Percentiles rank a stretch among this genome's conserved stretches.
phyloP scores from a whole-genome alignment of 2,888 invertebrate species.

The Athripsodes cinereus region DNA sequence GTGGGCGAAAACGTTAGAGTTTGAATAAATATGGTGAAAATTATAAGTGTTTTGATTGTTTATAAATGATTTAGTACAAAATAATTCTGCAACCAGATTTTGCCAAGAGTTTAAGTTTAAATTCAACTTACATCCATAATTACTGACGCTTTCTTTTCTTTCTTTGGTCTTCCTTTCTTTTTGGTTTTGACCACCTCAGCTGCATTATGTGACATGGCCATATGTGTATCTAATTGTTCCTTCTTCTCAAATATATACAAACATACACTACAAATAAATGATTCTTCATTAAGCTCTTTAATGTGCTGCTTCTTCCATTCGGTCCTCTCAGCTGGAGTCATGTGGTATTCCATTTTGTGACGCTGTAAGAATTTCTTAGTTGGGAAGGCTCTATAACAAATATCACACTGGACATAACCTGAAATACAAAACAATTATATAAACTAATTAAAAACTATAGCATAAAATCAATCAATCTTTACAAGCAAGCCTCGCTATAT shows the following conservation, averaged over 20 bases:
- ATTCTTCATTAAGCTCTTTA: background rate
- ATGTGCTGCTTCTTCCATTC: background rate
- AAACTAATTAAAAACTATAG: no score
- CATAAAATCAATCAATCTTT: no score
- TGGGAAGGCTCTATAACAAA: conserved; percentile 17
- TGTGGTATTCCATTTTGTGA: conserved; percentile 11
- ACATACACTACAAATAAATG: background rate
- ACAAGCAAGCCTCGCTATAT: no score
- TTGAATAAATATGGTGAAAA: no score
- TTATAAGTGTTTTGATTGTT: no score
- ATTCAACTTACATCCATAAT: no score
- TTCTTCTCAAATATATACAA: conserved; percentile 7
- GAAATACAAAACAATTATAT: background rate
- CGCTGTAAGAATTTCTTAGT: conserved; percentile 14
- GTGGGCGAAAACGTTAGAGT: no score
- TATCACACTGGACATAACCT: conserved; percentile 18
- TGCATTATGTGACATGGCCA: conserved; percentile 1
- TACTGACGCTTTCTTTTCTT: background rate
- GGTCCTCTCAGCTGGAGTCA: background rate
- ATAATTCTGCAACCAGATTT: no score
- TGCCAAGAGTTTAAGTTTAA: no score
- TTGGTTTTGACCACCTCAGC: background rate
- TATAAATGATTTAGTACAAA: no score
- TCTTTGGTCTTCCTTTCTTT: conserved; percentile 7
- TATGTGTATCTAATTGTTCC: conserved; percentile 3